phyloP scores from a whole-genome alignment of 2,113 vertebrate genomes.

The Heteronetta atricapilla region DNA sequence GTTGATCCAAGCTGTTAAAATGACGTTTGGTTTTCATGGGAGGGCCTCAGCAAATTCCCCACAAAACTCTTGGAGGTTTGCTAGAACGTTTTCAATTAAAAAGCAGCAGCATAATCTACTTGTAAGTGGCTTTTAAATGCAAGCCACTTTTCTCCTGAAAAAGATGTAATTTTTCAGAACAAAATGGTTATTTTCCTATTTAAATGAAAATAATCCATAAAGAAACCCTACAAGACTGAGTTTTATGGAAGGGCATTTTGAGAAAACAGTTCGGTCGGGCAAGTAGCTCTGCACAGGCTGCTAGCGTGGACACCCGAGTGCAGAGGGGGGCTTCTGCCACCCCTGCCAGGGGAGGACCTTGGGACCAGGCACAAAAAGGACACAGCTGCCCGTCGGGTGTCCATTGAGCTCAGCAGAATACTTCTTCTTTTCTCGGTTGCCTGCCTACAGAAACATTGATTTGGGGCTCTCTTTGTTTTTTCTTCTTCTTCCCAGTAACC shows the following conservation, averaged over 20 bases:
- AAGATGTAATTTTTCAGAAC: background rate
- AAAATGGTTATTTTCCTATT: background rate
- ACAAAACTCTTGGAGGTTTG: background rate
- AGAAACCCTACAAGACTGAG: background rate
- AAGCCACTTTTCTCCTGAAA: background rate
- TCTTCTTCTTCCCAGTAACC: background rate
- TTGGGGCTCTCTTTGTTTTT: background rate
- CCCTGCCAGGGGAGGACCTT: background rate
- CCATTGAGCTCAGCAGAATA: background rate
- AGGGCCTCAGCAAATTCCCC: background rate
- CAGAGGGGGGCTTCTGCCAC: background rate
- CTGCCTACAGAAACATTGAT: background rate
- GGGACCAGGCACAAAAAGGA: background rate
- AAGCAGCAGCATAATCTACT: background rate
- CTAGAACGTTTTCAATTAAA: background rate
- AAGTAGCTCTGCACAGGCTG: background rate
- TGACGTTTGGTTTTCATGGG: background rate
- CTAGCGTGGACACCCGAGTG: background rate
- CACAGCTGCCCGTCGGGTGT: background rate
- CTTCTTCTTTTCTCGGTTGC: background rate
- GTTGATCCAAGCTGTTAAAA: background rate
- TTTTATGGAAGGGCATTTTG: background rate
- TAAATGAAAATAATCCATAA: background rate
- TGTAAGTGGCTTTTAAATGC: background rate
- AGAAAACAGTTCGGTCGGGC: background rate